Percentiles rank a stretch among this genome's conserved stretches.
Conservation (phyloP, 2,797 vertebrate genomes). For the Myotis pilosus region DNA sequence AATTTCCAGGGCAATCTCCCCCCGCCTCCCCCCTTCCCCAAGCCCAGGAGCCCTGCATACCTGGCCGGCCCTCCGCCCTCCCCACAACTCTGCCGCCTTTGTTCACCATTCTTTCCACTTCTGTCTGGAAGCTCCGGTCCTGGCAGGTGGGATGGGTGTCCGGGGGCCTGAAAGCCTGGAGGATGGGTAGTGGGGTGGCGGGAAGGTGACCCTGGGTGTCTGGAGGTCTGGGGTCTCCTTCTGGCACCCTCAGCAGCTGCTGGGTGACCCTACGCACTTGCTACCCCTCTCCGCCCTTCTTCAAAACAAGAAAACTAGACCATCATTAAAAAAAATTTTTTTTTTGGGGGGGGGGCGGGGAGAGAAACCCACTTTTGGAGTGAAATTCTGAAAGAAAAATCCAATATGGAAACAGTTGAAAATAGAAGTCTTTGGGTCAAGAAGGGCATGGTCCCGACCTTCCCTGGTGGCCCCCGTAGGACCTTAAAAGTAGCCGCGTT, state of each 20-base stretch:
- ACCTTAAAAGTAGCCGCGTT: no score
- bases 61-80: neutral
- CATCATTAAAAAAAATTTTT: neutral
- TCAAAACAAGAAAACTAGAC: neutral
- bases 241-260: rapidly evolving
- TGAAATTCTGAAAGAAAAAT: constrained; percentile 8
- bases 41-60: neutral
- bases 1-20: neutral
- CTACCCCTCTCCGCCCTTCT: neutral
- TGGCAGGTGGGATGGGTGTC: neutral
- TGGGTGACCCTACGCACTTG: neutral
- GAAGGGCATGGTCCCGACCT: rapidly evolving
- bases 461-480: rapidly evolving
- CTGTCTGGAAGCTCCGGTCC: neutral
- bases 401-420: neutral
- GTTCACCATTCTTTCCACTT: neutral
- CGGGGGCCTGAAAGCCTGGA: neutral
- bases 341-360: neutral
- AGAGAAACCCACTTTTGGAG: neutral
- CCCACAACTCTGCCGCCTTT: neutral
- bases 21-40: neutral
- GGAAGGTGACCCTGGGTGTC: no score
- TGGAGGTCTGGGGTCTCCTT: no score
- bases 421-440: neutral
- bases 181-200: rapidly evolving